phyloP scores from a whole-genome alignment of 2,797 vertebrate genomes.

The Pseudochaenichthys georgianus region DNA sequence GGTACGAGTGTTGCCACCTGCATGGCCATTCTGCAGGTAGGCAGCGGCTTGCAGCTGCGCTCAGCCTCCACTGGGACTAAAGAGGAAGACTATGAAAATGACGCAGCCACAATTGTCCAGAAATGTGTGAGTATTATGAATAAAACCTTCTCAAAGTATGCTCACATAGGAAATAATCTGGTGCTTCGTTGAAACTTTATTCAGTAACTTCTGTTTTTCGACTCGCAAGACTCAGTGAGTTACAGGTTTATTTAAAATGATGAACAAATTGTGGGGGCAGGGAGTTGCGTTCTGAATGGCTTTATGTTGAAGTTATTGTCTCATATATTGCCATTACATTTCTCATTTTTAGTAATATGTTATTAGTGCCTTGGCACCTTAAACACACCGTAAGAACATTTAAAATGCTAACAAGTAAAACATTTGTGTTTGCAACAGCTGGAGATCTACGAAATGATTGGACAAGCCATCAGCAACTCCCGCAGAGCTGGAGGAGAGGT shows the following conservation, averaged over 20 bases:
- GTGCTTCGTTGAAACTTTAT: background rate
- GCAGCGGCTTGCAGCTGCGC: slow-evolving; percentile 94
- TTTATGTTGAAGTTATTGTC: background rate
- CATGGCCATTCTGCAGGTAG: slow-evolving; percentile 98
- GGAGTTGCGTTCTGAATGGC: background rate
- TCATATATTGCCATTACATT: background rate
- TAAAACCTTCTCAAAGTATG: background rate
- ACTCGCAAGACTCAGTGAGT: background rate
- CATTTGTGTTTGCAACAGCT: slow-evolving; percentile 84
- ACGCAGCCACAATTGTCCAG: slow-evolving; percentile 98
- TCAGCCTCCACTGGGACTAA: slow-evolving; percentile 95
- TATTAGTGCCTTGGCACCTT: background rate
- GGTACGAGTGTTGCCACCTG: slow-evolving; percentile 98
- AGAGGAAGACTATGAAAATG: slow-evolving; percentile 99
- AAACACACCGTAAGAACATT: background rate
- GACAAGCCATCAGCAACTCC: slow-evolving; percentile 96
- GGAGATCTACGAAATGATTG: slow-evolving; percentile 99
- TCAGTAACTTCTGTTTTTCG: background rate
- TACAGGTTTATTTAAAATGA: background rate
- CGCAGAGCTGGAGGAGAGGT: slow-evolving; percentile 98
- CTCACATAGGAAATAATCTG: background rate
- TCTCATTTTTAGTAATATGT: background rate
- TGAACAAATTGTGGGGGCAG: background rate
- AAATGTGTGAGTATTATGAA: slow-evolving; percentile 93
- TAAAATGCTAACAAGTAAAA: slow-evolving; percentile 23